Conservation (phyloP, 2,888 invertebrate genomes). For the Tenthredo livida region DNA sequence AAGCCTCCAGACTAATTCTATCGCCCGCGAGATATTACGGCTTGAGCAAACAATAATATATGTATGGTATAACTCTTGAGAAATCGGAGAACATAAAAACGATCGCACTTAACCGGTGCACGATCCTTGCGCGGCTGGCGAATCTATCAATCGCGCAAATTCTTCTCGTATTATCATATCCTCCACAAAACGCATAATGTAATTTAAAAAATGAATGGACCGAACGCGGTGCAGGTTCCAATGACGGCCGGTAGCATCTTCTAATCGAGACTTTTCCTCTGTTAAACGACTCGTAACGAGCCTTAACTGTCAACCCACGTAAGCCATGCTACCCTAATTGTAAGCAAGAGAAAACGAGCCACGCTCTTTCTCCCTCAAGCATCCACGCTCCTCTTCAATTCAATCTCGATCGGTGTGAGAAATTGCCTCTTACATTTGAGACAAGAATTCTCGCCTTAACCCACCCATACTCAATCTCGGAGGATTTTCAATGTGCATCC, state of each 20-base stretch:
- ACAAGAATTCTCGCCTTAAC: neutral
- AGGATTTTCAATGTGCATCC: neutral
- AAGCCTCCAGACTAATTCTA: neutral
- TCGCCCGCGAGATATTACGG: constrained; percentile 9
- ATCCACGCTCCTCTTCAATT: neutral
- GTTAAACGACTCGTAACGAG: constrained; percentile 45
- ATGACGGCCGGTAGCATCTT: constrained; percentile 13
- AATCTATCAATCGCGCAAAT: constrained; percentile 1
- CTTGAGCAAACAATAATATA: constrained; percentile 9
- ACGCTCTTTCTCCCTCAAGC: neutral
- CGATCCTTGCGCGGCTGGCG: neutral
- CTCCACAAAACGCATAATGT: neutral
- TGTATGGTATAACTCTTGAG: neutral
- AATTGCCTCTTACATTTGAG: neutral
- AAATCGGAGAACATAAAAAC: neutral
- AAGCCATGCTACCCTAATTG: constrained; percentile 9
- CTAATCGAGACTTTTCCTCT: constrained; percentile 40
- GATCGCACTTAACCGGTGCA: neutral
- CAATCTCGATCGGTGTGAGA: neutral
- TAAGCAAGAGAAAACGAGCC: neutral
- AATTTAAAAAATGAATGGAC: neutral
- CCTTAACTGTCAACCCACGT: constrained; percentile 43
- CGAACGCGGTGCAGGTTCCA: constrained; percentile 6
- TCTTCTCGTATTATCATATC: neutral
- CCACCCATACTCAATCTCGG: neutral